These are phyloP conservation scores for Phaethornis superciliosus DNA, from an alignment of 2,113 vertebrate genomes.

Conservation along the genomic window DNA sequence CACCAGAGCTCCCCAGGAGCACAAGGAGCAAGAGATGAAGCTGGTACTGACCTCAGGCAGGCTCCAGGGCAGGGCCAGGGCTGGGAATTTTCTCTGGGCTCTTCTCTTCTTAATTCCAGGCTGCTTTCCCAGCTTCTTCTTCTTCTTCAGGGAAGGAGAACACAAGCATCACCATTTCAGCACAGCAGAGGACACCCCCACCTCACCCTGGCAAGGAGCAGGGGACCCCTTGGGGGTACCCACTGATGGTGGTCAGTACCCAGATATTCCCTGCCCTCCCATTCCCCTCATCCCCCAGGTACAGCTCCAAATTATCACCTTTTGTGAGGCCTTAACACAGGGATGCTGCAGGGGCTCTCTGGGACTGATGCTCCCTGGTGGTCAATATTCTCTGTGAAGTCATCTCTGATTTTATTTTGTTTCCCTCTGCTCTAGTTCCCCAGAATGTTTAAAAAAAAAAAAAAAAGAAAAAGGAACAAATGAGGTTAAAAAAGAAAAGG, in stretches of 20 bases:
- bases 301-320: background rate
- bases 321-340: background rate
- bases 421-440: background rate
- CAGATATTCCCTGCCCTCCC: background rate
- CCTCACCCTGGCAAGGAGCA: background rate
- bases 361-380: background rate
- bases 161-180: background rate
- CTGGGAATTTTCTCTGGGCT: background rate
- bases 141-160: background rate
- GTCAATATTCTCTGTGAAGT: background rate
- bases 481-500: background rate
- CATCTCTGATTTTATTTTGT: background rate
- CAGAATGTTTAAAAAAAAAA: background rate
- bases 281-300: background rate
- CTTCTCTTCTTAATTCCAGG: background rate
- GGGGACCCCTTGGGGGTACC: fast-evolving
- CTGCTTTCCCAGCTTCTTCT: background rate
- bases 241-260: background rate
- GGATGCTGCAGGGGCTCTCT: background rate
- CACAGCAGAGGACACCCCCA: background rate
- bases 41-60: background rate
- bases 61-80: background rate
- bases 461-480: background rate
- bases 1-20: background rate
- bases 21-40: background rate